Conservation (phyloP, 2,888 invertebrate genomes). For the Limulus polyphemus region DNA sequence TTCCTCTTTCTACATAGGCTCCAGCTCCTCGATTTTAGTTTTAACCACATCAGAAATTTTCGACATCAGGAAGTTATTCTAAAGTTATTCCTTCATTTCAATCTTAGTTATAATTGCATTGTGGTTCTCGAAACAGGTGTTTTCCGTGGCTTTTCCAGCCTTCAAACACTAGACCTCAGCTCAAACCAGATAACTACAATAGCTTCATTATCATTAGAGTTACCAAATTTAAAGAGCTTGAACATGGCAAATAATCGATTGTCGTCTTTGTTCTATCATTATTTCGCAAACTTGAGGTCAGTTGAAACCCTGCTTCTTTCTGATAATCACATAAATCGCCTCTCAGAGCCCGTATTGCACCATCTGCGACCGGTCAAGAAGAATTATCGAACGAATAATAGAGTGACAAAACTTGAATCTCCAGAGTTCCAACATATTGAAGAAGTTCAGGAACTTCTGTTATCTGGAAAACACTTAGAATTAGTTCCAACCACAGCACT, state of each 20-base stretch:
- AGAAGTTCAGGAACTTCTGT: constrained; percentile 19
- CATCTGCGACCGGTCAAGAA: constrained; percentile 1
- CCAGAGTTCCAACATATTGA: constrained; percentile 26
- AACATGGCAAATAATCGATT: constrained; percentile 25
- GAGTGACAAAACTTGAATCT: constrained; percentile 25
- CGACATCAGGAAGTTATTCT: constrained; percentile 1
- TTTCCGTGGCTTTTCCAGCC: constrained; percentile 23
- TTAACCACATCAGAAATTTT: constrained; percentile 1
- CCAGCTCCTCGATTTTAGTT: constrained; percentile 8
- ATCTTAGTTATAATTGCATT: constrained; percentile 25
- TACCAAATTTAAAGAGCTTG: constrained; percentile 22
- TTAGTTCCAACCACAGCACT: constrained; percentile 25
- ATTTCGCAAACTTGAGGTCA: constrained; percentile 22
- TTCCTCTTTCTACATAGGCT: constrained; percentile 4
- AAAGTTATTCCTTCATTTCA: constrained; percentile 20
- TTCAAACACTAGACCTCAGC: constrained; percentile 24
- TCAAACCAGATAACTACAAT: constrained; percentile 26
- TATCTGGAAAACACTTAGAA: constrained; percentile 25
- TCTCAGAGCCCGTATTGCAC: constrained; percentile 1
- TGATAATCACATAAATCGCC: constrained; percentile 17
- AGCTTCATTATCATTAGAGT: constrained; percentile 21
- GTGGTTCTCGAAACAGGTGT: constrained; percentile 22
- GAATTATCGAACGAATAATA: not conserved
- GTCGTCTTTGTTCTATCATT: constrained; percentile 19
- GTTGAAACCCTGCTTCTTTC: constrained; percentile 22